These are phyloP conservation scores for Athetis lepigone DNA, from an alignment of 2,888 invertebrate genomes.

Conservation along the genomic window DNA sequence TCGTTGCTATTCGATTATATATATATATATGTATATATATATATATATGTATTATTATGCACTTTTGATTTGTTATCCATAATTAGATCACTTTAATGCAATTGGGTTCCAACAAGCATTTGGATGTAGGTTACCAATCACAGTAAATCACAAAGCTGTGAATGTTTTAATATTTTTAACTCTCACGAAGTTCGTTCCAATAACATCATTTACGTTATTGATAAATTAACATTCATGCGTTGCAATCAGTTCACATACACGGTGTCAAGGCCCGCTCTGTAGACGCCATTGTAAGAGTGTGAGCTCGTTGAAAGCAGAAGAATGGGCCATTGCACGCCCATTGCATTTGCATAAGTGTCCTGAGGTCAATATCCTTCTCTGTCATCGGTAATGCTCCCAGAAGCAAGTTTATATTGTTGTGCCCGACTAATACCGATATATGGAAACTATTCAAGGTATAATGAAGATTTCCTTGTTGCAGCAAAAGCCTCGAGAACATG, in stretches of 20 bases:
- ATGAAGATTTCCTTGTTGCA: constrained; percentile 48
- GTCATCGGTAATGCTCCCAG: constrained; percentile 70
- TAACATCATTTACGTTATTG: constrained; percentile 57
- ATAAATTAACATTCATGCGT: constrained; percentile 55
- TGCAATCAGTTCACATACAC: constrained; percentile 43
- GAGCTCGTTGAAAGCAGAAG: constrained; percentile 78
- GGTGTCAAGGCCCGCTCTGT: constrained; percentile 49
- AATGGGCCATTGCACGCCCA: constrained; percentile 78
- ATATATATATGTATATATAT: too few species aligned
- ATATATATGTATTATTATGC: too few species aligned
- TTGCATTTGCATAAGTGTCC: constrained; percentile 83
- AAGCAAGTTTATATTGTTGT: constrained; percentile 54
- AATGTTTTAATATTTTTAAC: constrained; percentile 38
- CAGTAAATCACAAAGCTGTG: too few species aligned
- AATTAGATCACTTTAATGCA: constrained; percentile 12
- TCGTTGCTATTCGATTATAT: constrained; percentile 13
- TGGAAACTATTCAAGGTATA: constrained; percentile 48
- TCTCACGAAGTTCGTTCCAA: constrained; percentile 43
- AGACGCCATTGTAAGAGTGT: constrained; percentile 57
- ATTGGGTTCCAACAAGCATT: constrained; percentile 27
- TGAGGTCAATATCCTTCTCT: constrained; percentile 79
- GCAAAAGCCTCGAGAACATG: constrained; percentile 29
- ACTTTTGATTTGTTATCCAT: too few species aligned
- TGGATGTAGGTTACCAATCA: constrained; percentile 42
- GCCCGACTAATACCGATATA: constrained; percentile 48